A percentile compares a stretch with the other conserved stretches of the same genome.
Conservation (phyloP, 1,140 invertebrate genomes). For the Drosophila saltans region DNA sequence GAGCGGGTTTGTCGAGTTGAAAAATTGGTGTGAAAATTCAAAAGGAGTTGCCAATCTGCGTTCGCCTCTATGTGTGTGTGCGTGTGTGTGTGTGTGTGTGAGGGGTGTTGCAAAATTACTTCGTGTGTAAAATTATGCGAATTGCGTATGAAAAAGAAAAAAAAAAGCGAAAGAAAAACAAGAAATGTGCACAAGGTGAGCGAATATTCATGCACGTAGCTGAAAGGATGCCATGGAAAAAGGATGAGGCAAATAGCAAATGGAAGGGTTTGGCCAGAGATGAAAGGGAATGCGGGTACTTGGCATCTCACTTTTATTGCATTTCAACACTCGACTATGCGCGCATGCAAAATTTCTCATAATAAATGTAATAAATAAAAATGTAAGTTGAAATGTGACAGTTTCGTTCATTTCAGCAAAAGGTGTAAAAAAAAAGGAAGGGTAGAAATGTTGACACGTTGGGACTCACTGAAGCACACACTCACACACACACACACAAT, state of each 20-base stretch:
- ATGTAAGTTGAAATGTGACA: slow-evolving; percentile 79
- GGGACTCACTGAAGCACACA: neutral
- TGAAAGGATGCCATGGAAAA: slow-evolving; percentile 1
- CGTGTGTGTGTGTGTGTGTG: slow-evolving; percentile 28
- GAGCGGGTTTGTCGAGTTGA: slow-evolving; percentile 80
- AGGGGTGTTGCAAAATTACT: slow-evolving; percentile 77
- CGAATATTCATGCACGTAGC: slow-evolving; percentile 74
- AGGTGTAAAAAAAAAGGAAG: neutral
- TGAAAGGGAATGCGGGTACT: slow-evolving; percentile 32
- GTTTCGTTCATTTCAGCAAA: slow-evolving; percentile 57
- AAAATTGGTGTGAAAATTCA: slow-evolving; percentile 83
- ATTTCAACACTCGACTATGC: slow-evolving; percentile 78
- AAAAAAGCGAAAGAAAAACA: slow-evolving; percentile 8
- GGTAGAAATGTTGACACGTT: slow-evolving; percentile 21
- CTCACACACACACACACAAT: slow-evolving; percentile 48
- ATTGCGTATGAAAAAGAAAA: slow-evolving; percentile 61
- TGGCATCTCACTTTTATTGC: slow-evolving; percentile 80
- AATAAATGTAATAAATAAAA: slow-evolving; percentile 82
- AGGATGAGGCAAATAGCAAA: neutral
- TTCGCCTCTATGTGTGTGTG: slow-evolving; percentile 19
- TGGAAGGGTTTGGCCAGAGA: neutral
- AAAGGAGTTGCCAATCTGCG: slow-evolving; percentile 77
- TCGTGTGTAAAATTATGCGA: slow-evolving; percentile 81
- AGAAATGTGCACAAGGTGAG: slow-evolving; percentile 61
- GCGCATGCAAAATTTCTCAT: slow-evolving; percentile 79